phyloP scores from a whole-genome alignment of 2,888 invertebrate genomes.

The Clostera curtula region DNA sequence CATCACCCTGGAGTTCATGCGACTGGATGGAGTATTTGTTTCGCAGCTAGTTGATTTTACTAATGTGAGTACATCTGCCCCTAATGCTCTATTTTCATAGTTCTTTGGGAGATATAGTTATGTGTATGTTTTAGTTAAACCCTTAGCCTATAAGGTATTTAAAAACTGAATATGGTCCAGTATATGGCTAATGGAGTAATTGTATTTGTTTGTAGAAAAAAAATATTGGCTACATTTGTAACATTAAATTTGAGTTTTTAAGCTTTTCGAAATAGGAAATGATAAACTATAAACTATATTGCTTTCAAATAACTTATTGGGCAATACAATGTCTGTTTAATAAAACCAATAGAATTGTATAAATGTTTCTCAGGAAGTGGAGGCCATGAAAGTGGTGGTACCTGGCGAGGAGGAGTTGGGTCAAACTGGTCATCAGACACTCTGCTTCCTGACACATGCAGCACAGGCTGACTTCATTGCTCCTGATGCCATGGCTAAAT shows the following conservation, averaged over 20 bases:
- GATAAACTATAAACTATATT: too few species aligned
- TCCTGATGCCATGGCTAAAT: constrained; percentile 96
- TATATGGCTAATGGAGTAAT: too few species aligned
- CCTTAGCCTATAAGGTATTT: too few species aligned
- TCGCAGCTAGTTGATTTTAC: constrained; percentile 96
- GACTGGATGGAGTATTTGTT: constrained; percentile 92
- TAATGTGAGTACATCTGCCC: constrained; percentile 80
- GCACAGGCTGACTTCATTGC: constrained; percentile 95
- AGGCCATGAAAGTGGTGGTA: constrained; percentile 90
- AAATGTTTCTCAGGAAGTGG: constrained; percentile 82
- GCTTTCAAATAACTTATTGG: too few species aligned
- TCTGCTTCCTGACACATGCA: constrained; percentile 94
- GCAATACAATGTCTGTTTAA: neutral
- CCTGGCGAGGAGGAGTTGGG: constrained; percentile 95
- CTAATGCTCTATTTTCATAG: too few species aligned
- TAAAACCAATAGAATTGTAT: neutral
- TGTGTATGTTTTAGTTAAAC: too few species aligned
- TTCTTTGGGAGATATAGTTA: too few species aligned
- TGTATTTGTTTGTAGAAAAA: too few species aligned
- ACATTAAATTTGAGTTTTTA: too few species aligned
- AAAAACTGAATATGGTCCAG: too few species aligned
- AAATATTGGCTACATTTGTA: too few species aligned
- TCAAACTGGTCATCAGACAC: constrained; percentile 89
- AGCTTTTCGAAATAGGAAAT: too few species aligned
- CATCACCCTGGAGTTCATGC: constrained; percentile 90